phyloP scores from a whole-genome alignment of 2,888 invertebrate species.

The Hirtodrosophila cameraria region DNA sequence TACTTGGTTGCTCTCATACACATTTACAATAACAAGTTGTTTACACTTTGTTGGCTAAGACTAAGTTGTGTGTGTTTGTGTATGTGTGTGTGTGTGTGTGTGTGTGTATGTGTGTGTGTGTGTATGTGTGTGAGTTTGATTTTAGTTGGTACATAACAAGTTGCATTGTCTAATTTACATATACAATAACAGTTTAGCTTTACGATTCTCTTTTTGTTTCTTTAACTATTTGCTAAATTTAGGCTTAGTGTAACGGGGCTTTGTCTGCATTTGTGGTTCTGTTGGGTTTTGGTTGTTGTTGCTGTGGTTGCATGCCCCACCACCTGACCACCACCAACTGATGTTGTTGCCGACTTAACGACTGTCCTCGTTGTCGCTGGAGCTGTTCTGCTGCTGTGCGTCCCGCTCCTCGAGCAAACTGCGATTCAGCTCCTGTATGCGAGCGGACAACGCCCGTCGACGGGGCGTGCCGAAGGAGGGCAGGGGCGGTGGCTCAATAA shows the following conservation, averaged over 20 bases:
- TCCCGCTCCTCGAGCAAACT: constrained; percentile 83
- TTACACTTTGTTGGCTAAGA: constrained; percentile 54
- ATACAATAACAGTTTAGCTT: constrained; percentile 69
- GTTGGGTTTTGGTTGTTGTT: constrained; percentile 59
- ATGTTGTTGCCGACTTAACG: constrained; percentile 58
- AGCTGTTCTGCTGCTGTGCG: constrained; percentile 82
- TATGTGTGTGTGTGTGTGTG: constrained; percentile 33
- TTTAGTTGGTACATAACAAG: constrained; percentile 66
- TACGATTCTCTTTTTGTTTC: constrained; percentile 21
- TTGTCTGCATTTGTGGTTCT: constrained; percentile 21
- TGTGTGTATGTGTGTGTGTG: constrained; percentile 24
- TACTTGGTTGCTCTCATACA: constrained; percentile 53
- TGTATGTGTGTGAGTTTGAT: constrained; percentile 35
- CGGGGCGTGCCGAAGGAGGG: constrained; percentile 83
- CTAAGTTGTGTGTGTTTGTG: constrained; percentile 47
- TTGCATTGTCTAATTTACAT: constrained; percentile 73
- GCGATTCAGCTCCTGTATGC: constrained; percentile 84
- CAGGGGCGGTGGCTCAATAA: constrained; percentile 89
- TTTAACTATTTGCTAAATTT: constrained; percentile 53
- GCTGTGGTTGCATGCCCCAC: constrained; percentile 54
- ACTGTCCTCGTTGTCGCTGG: constrained; percentile 83
- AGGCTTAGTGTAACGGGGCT: constrained; percentile 53
- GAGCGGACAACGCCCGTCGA: constrained; percentile 83
- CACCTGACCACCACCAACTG: background rate
- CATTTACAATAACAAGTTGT: constrained; percentile 61